Evolutionary conservation across 2,797 vertebrate species (phyloP), one percentile per base, ranked within the genome.

Genomic region (Aplochiton taeniatus): DNA sequence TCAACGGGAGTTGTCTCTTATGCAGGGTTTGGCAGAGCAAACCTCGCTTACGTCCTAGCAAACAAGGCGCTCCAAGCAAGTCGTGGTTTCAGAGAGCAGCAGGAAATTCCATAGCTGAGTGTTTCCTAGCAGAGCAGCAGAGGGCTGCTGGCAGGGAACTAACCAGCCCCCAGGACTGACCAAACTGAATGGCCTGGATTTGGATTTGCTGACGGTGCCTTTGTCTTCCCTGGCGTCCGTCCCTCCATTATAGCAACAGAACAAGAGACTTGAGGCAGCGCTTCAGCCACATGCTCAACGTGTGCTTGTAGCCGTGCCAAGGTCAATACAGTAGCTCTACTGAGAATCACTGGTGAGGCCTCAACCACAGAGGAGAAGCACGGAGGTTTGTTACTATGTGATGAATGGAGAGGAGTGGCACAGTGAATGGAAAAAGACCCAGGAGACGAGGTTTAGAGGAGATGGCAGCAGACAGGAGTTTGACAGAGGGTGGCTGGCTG

Each of bases 21-120:
- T 79, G 80, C 72, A 74, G 60, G 76, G 51, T 72, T 86, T 74
- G 70, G 58, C 74, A 63, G 50, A 66, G 58, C 70, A 74, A 76
- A 69, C 75, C 66, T 61, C 75, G 63, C 65, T 16, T 48, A 80
- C 80, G 84, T 61, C 78, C 65, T 56, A 69, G 76, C 65, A 82
- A 84, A 79, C 66, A 47, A 31, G 31, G 31, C 7, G 58, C 69
- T 80, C 75, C 59, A 67, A 58, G 68, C 47, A 10, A 63, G 79
- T 83, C 68, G 78, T 85, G 90, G 82, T 82, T 82, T 71, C 31
- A 73, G 78, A 87, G 82, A 82, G 61, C 43, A 45, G 74, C 82
- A 90, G 88, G 88, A 92, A 90, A 91, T 90, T 90, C 87, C 83
- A 81, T 18, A 69, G 75, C 79, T 78, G 80, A 86, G 74, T 70